Conservation (phyloP, 2,888 invertebrate genomes). For the Pogonocherus hispidulus region DNA sequence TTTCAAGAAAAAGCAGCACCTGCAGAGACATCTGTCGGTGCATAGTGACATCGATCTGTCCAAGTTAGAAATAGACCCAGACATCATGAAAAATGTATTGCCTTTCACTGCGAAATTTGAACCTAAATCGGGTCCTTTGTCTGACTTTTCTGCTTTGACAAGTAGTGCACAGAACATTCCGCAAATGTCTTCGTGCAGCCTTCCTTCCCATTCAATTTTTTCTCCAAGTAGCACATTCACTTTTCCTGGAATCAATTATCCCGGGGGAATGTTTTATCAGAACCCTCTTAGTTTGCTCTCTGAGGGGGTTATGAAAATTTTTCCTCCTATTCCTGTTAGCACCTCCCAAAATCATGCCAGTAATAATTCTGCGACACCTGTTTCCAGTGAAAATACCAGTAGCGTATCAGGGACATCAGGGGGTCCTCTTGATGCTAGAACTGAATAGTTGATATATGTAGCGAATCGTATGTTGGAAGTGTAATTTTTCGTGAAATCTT, state of each 20-base stretch:
- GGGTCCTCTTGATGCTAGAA: not conserved
- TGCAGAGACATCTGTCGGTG: constrained; percentile 59
- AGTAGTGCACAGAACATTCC: not conserved
- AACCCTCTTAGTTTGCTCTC: not conserved
- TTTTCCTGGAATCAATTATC: constrained; percentile 26
- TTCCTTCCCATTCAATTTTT: constrained; percentile 26
- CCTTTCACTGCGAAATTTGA: constrained; percentile 21
- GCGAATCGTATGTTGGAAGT: no score
- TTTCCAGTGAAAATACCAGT: not conserved
- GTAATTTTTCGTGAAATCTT: no score
- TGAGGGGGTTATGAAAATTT: not conserved
- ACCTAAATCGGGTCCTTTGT: not conserved
- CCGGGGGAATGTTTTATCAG: constrained; percentile 17
- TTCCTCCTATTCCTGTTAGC: not conserved
- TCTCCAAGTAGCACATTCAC: constrained; percentile 32
- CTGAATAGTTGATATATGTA: not conserved
- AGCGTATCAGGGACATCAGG: no score
- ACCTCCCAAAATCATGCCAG: not conserved
- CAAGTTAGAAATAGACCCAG: constrained; percentile 21
- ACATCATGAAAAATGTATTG: constrained; percentile 28
- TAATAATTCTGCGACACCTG: not conserved
- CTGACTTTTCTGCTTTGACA: not conserved
- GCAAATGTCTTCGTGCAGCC: not conserved
- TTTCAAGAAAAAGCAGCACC: constrained; percentile 63
- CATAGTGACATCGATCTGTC: constrained; percentile 47